Evolutionary conservation across 1,140 invertebrate genomes (phyloP).

Genomic region (Octopus sinensis): DNA sequence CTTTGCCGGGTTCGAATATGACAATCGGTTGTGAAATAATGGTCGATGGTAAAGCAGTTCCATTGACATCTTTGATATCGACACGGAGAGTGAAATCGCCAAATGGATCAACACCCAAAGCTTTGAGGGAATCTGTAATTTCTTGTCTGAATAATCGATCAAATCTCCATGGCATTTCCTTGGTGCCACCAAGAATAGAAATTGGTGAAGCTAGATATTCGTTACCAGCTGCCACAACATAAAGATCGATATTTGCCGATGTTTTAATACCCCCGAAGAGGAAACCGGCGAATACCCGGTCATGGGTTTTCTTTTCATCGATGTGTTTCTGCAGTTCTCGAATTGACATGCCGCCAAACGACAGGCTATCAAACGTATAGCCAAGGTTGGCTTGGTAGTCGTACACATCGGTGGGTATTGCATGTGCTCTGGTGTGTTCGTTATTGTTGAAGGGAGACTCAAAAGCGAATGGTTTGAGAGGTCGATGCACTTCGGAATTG

Average conservation of each 20-base stretch:
- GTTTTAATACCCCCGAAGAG: conserved; percentile 21
- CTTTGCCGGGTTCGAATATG: background rate
- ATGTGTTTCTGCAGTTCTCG: conserved; percentile 28
- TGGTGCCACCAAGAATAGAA: conserved; percentile 27
- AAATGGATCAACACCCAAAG: background rate
- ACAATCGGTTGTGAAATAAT: conserved; percentile 17
- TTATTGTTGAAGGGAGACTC: conserved; percentile 27
- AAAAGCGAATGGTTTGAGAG: conserved; percentile 26
- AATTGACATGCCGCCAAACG: conserved; percentile 27
- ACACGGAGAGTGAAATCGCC: conserved; percentile 15
- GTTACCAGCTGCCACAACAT: background rate
- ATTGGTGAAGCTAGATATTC: conserved; percentile 17
- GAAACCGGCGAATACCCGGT: conserved; percentile 23
- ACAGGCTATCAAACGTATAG: conserved; percentile 28
- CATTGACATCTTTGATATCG: conserved; percentile 20
- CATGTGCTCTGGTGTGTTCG: conserved; percentile 22
- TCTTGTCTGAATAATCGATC: conserved; percentile 24
- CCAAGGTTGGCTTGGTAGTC: conserved; percentile 25
- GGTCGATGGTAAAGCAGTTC: background rate
- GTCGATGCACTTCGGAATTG: conserved; percentile 19
- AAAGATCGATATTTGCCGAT: conserved; percentile 19
- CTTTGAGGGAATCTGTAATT: conserved; percentile 12
- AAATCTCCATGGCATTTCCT: conserved; percentile 27
- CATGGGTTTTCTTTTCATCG: conserved; percentile 13
- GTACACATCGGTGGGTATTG: conserved; percentile 25